phyloP scores from a whole-genome alignment of 2,888 invertebrate species.

The Thalpophila matura region DNA sequence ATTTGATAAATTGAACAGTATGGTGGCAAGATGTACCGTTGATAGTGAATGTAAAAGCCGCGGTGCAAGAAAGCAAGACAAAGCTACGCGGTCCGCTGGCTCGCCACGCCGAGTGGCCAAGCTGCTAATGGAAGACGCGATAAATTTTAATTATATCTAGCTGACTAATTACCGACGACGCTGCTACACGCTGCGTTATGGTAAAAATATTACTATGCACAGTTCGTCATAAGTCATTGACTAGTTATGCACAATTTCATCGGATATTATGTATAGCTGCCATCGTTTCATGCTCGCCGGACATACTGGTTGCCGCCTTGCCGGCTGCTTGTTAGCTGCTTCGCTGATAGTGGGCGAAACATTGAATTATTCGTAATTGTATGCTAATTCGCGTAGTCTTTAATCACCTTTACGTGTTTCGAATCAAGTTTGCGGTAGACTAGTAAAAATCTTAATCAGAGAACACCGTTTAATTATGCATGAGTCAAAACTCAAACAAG shows the following conservation, averaged over 20 bases:
- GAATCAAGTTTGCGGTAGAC: slow-evolving; percentile 11
- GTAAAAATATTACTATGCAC: slow-evolving; percentile 70
- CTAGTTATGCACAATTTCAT: slow-evolving; percentile 79
- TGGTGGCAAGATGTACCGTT: slow-evolving; percentile 76
- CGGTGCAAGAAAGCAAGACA: slow-evolving; percentile 81
- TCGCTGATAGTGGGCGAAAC: slow-evolving; percentile 36
- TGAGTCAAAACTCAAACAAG: background rate
- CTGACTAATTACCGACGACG: slow-evolving; percentile 74
- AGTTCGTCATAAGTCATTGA: slow-evolving; percentile 74
- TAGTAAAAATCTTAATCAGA: slow-evolving; percentile 22
- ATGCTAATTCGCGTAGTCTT: slow-evolving; percentile 46
- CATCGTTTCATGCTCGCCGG: slow-evolving; percentile 60
- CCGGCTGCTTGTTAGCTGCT: slow-evolving; percentile 45
- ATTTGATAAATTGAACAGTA: slow-evolving; percentile 75
- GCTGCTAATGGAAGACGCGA: slow-evolving; percentile 83
- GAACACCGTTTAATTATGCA: background rate
- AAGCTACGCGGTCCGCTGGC: slow-evolving; percentile 73
- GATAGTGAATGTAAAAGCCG: slow-evolving; percentile 76
- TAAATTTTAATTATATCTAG: slow-evolving; percentile 83
- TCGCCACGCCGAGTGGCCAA: slow-evolving; percentile 75
- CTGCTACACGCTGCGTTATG: slow-evolving; percentile 60
- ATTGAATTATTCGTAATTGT: slow-evolving; percentile 56
- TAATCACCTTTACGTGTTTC: slow-evolving; percentile 39
- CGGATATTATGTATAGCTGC: slow-evolving; percentile 66
- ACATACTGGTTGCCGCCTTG: slow-evolving; percentile 39